Conservation (phyloP, 92 coral and sea anemone species). For the Desmophyllum pertusum region DNA sequence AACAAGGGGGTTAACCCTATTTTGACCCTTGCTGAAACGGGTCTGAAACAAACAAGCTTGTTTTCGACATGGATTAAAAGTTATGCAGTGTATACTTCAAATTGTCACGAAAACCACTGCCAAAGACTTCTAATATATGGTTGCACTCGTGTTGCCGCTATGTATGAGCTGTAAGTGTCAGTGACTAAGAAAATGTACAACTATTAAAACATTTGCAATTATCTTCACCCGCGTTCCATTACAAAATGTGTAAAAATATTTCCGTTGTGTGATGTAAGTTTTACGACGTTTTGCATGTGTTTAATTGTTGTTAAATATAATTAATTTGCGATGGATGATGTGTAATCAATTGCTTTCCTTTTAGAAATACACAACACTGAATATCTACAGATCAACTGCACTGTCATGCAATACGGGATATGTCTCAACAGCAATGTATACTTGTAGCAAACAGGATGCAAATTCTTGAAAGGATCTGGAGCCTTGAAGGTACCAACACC, state of each 20-base stretch:
- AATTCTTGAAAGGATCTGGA: neutral
- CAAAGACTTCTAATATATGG: neutral
- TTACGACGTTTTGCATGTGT: neutral
- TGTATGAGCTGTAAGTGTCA: no score
- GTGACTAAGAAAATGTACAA: no score
- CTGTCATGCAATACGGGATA: neutral
- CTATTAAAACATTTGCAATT: no score
- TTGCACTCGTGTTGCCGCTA: no score
- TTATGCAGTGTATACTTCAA: neutral
- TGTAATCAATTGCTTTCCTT: no score
- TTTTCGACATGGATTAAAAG: neutral
- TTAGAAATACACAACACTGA: no score
- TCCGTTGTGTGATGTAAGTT: neutral
- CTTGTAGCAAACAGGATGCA: neutral
- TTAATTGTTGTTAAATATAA: neutral
- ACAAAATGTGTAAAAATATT: neutral
- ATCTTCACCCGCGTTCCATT: no score
- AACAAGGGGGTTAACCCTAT: neutral
- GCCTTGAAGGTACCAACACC: neutral
- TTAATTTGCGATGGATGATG: no score
- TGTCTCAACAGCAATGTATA: neutral
- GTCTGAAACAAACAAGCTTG: conserved; percentile 3
- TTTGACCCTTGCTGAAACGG: conserved; percentile 45
- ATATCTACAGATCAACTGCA: neutral
- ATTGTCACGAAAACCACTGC: neutral